Evolutionary conservation across 1,140 invertebrate species (phyloP).

Genomic region (Zelostemma sp.): DNA sequence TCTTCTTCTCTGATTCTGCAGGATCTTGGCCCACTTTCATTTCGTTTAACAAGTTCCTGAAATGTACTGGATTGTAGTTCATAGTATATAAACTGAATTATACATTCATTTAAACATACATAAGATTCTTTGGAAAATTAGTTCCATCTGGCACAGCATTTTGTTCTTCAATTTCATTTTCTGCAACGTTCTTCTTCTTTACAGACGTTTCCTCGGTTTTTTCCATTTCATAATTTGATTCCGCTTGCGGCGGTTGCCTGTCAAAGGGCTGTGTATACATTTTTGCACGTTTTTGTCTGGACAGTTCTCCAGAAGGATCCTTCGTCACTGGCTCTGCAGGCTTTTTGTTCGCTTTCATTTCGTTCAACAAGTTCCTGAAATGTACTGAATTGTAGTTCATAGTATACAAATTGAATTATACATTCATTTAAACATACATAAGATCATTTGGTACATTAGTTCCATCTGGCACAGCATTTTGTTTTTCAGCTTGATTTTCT

Average conservation of each 20-base stretch:
- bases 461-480: no score
- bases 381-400: slow-evolving; percentile 19
- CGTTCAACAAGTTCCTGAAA: slow-evolving; percentile 77
- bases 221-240: no score
- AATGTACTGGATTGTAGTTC: slow-evolving; percentile 45
- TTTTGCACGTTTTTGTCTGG: neutral
- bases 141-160: no score
- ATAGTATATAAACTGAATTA: slow-evolving; percentile 13
- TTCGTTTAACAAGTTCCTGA: slow-evolving; percentile 77
- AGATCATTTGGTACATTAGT: slow-evolving; percentile 49
- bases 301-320: neutral
- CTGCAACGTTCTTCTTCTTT: neutral
- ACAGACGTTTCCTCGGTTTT: no score
- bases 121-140: slow-evolving; percentile 51
- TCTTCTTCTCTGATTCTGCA: slow-evolving; percentile 1
- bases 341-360: slow-evolving; percentile 76
- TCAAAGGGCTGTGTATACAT: no score
- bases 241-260: no score
- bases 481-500: slow-evolving; percentile 4
- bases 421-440: slow-evolving; percentile 53
- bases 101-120: slow-evolving; percentile 49
- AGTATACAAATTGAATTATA: slow-evolving; percentile 13
- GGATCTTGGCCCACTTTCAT: slow-evolving; percentile 76
- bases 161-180: slow-evolving; percentile 8
- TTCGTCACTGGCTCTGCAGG: neutral